phyloP scores from a whole-genome alignment of 1,140 invertebrate species.

The Hyles vespertilio region DNA sequence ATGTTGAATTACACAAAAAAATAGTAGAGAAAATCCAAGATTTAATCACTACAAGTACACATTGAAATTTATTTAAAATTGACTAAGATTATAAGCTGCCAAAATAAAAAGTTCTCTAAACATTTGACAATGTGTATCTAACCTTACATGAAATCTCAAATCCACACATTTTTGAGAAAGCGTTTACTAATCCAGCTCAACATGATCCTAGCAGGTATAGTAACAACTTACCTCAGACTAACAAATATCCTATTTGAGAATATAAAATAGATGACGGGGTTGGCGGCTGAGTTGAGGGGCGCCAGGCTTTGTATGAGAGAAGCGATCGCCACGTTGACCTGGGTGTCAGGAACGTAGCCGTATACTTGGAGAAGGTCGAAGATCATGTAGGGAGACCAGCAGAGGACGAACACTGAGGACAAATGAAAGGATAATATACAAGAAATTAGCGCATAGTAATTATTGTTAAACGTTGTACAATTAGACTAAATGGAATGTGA shows the following conservation, averaged over 20 bases:
- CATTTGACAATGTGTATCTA: too few relatives aligned
- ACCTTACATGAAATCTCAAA: too few relatives aligned
- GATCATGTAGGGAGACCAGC: slow-evolving; percentile 97
- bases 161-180: too few relatives aligned
- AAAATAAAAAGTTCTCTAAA: too few relatives aligned
- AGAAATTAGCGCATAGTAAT: too few relatives aligned
- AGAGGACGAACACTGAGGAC: slow-evolving; percentile 91
- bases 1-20: too few relatives aligned
- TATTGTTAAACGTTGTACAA: too few relatives aligned
- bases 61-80: too few relatives aligned
- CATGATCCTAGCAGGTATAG: not conserved
- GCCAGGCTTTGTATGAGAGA: slow-evolving; percentile 94
- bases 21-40: too few relatives aligned
- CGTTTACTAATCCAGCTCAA: not conserved
- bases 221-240: slow-evolving; percentile 84
- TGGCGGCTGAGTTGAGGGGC: slow-evolving; percentile 94
- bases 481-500: too few relatives aligned
- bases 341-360: slow-evolving; percentile 86
- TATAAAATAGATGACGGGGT: slow-evolving; percentile 95
- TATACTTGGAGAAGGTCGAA: slow-evolving; percentile 96
- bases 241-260: slow-evolving; percentile 93
- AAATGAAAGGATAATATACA: slow-evolving; percentile 40
- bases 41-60: too few relatives aligned
- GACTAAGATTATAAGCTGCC: too few relatives aligned
- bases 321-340: slow-evolving; percentile 87